phyloP scores from a whole-genome alignment of 92 coral and sea anemone genomes.

The Nematostella vectensis region DNA sequence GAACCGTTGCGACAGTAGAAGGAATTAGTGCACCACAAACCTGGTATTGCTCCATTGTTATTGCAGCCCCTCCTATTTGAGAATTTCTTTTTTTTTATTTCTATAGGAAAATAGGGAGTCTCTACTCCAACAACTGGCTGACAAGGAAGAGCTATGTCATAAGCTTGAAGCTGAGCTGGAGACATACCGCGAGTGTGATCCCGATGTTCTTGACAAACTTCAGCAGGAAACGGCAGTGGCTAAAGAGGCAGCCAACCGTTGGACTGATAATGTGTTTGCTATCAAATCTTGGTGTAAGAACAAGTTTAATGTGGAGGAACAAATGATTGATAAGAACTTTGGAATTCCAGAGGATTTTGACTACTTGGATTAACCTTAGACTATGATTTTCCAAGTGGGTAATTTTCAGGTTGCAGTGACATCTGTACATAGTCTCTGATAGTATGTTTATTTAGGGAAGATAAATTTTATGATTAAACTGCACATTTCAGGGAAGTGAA shows the following conservation, averaged over 20 bases:
- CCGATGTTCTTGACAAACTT: slow-evolving; percentile 76
- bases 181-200: slow-evolving; percentile 79
- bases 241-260: slow-evolving; percentile 82
- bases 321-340: slow-evolving; percentile 86
- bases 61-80: too few relatives aligned
- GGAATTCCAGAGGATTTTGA: slow-evolving; percentile 98
- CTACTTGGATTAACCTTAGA: slow-evolving; percentile 73
- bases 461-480: too few relatives aligned
- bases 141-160: slow-evolving; percentile 51
- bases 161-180: slow-evolving; percentile 60
- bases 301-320: slow-evolving; percentile 83
- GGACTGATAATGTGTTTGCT: slow-evolving; percentile 94
- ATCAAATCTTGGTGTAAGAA: slow-evolving; percentile 90
- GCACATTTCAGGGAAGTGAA: too few relatives aligned
- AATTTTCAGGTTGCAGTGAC: too few relatives aligned
- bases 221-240: slow-evolving; percentile 69
- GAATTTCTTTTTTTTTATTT: too few relatives aligned
- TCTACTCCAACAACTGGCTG: slow-evolving; percentile 59
- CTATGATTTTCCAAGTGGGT: too few relatives aligned
- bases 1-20: too few relatives aligned
- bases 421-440: too few relatives aligned
- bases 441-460: too few relatives aligned
- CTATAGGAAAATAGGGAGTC: slow-evolving; percentile 55
- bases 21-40: too few relatives aligned
- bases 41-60: too few relatives aligned